These are phyloP conservation scores for Ariolimax columbianus DNA, from an alignment of 2,888 invertebrate genomes.

Conservation along the genomic window DNA sequence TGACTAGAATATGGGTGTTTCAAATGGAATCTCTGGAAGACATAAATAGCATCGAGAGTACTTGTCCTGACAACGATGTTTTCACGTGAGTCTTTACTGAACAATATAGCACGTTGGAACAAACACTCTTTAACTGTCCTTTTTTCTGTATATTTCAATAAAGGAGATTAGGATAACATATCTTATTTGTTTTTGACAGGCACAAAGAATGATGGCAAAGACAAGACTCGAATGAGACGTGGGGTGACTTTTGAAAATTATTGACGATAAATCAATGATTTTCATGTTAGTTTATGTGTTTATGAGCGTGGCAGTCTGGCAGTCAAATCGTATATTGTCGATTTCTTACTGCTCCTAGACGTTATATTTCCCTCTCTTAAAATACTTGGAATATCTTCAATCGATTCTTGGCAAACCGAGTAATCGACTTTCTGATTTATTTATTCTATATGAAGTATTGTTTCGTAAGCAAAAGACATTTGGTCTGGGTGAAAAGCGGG, in stretches of 20 bases:
- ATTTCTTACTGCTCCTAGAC: too few species aligned
- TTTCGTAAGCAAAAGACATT: too few species aligned
- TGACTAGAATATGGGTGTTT: neutral
- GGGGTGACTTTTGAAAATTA: neutral
- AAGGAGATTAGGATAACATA: conserved; percentile 25
- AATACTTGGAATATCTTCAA: too few species aligned
- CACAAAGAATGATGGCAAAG: neutral
- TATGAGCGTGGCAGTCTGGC: neutral
- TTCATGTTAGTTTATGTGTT: neutral
- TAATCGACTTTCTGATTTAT: too few species aligned
- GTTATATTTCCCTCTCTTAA: too few species aligned
- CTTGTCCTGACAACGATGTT: neutral
- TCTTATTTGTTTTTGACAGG: neutral
- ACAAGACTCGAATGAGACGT: conserved; percentile 4
- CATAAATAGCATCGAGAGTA: conserved; percentile 21
- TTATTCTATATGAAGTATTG: too few species aligned
- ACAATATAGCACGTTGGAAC: neutral
- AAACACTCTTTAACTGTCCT: neutral
- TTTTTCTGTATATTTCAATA: conserved; percentile 4
- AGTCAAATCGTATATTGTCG: too few species aligned
- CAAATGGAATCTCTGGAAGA: neutral
- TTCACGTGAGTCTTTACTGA: neutral
- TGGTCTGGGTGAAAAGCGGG: too few species aligned
- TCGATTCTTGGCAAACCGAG: too few species aligned
- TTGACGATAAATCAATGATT: neutral